phyloP scores from a whole-genome alignment of 2,113 vertebrate genomes.

The Illadopsis cleaveri region DNA sequence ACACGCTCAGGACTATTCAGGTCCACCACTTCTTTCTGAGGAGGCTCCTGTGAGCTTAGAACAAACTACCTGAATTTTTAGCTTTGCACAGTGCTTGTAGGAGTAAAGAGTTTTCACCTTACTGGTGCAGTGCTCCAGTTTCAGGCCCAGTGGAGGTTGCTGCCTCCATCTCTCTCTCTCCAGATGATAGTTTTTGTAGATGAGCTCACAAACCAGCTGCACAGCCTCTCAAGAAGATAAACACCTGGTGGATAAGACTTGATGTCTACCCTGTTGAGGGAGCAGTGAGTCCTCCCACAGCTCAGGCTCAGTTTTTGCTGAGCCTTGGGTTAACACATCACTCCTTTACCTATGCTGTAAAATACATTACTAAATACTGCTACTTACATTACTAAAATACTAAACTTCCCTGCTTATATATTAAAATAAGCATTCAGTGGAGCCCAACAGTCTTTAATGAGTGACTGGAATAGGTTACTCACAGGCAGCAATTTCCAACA shows the following conservation, averaged over 20 bases:
- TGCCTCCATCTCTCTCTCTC: not conserved
- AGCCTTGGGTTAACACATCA: not conserved
- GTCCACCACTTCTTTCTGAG: not conserved
- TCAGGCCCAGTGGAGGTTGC: not conserved
- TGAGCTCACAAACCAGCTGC: not conserved
- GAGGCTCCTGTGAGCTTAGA: not conserved
- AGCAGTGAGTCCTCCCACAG: not conserved
- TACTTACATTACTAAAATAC: not conserved
- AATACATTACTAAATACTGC: not conserved
- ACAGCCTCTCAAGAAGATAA: not conserved
- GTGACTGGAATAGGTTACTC: not conserved
- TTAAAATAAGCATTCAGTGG: not conserved
- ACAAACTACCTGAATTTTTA: not conserved
- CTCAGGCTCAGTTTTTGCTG: not conserved
- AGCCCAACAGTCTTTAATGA: not conserved
- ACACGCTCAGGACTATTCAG: not conserved
- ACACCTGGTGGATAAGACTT: not conserved
- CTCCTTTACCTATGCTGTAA: not conserved
- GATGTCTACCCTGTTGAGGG: not conserved
- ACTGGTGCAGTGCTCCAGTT: not conserved
- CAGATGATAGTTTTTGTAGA: not conserved
- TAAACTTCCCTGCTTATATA: not conserved
- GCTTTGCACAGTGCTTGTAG: not conserved
- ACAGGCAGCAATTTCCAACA: not conserved
- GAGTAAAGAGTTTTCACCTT: not conserved